Conservation (phyloP, 2,113 vertebrate species). For the Bambusicola thoracicus region DNA sequence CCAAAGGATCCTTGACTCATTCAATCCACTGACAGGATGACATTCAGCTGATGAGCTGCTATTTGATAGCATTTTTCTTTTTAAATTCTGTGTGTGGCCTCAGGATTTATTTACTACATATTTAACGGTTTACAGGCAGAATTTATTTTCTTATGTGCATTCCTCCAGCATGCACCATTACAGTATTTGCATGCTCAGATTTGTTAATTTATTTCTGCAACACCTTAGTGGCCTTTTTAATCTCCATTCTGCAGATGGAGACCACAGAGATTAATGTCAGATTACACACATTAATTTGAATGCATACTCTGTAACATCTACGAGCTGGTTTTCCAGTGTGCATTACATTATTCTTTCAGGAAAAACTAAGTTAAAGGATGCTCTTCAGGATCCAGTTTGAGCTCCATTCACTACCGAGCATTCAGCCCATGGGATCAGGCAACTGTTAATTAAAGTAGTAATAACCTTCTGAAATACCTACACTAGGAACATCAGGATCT, state of each 20-base stretch:
- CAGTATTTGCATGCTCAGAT: background rate
- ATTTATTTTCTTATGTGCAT: slow-evolving; percentile 35
- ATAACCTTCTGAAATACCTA: background rate
- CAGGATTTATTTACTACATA: slow-evolving; percentile 36
- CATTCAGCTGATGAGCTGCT: slow-evolving; percentile 47
- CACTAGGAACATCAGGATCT: background rate
- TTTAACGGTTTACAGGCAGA: slow-evolving; percentile 19
- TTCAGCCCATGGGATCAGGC: background rate
- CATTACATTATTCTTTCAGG: background rate
- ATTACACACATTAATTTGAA: background rate
- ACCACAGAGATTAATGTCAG: background rate
- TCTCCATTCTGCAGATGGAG: background rate
- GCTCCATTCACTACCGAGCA: background rate
- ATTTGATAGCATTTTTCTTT: slow-evolving; percentile 4
- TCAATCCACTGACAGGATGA: slow-evolving; percentile 28
- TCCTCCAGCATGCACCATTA: background rate
- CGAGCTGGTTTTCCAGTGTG: background rate
- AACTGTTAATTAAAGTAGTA: background rate
- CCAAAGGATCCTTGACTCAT: slow-evolving; percentile 42
- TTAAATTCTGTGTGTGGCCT: slow-evolving; percentile 55
- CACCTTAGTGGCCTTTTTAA: slow-evolving; percentile 6
- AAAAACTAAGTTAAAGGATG: background rate
- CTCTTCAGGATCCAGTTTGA: background rate
- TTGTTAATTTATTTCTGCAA: slow-evolving; percentile 29
- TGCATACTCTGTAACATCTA: background rate